These are phyloP conservation scores for Mermis nigrescens DNA, from an alignment of 2,888 invertebrate genomes.

Conservation along the genomic window DNA sequence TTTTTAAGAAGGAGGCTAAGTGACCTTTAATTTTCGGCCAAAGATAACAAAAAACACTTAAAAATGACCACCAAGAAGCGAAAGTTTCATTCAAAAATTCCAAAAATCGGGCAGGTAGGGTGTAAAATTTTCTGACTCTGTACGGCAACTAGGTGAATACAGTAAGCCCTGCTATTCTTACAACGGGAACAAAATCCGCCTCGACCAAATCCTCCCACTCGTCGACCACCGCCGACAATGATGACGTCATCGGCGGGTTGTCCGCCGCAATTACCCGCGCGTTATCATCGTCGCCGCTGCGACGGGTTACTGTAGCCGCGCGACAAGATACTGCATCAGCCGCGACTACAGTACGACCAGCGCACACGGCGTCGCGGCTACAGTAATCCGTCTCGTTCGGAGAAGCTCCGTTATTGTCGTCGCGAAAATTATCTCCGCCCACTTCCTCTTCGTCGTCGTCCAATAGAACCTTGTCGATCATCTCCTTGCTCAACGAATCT, in stretches of 20 bases:
- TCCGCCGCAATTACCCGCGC: background rate
- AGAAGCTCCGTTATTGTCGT: background rate
- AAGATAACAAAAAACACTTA: too few relatives aligned
- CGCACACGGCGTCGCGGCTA: background rate
- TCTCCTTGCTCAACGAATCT: background rate
- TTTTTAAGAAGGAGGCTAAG: too few relatives aligned
- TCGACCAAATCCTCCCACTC: slow-evolving; percentile 12
- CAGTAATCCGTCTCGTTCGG: background rate
- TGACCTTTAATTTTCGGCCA: too few relatives aligned
- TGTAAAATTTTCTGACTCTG: background rate
- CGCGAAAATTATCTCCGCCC: background rate
- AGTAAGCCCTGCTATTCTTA: background rate
- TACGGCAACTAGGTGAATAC: background rate
- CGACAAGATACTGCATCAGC: too few relatives aligned
- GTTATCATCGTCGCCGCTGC: background rate
- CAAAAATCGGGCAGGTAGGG: background rate
- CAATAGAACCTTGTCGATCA: background rate
- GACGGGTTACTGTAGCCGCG: background rate
- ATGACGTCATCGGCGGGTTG: background rate
- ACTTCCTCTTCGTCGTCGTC: background rate
- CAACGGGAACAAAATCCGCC: background rate
- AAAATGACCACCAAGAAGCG: background rate
- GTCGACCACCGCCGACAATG: background rate
- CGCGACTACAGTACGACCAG: background rate
- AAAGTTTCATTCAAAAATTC: background rate